Evolutionary conservation across 2,797 vertebrate genomes (phyloP), one percentile per base, ranked within the genome.

Genomic region (Pangasius macronema): DNA sequence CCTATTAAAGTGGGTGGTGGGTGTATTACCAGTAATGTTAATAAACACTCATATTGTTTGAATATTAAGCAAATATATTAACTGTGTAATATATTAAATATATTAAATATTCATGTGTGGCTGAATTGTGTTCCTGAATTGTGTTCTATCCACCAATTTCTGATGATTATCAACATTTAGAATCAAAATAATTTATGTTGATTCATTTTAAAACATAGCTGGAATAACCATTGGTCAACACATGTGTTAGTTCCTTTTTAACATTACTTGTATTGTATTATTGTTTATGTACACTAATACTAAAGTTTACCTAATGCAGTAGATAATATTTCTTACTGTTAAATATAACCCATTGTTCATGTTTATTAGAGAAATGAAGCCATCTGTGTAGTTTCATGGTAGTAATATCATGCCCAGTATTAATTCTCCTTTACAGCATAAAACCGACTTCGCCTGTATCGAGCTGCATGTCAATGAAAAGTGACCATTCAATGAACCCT

Each of bases 401-500:
- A 33, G 18, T 20, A 36, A 73, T 73, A 27, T 73, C 10, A 27
- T 46, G 24, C 24, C 68, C 9, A 5, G 0, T 51, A 51, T 59
- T 24, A 27, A 86, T 75, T 14, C 5, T 27, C 1, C 51, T 14
- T 82, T 61, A 61, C 53, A 86, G 79, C 0, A 1, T 51, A 27
- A 7, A 72, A 76, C 46, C 80, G 7, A 36, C 9, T 36, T 33
- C 42, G 13, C 36, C 70, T 42, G 57, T 30, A 55, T 36, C 7
- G 10, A 83, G 82, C 63, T 68, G 63, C 20, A 10, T 68, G 46
- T 83, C 82, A 36, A 68, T 83, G 63, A 83, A 51, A 83, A 83
- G 82, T 68, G n/a, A 68, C 42, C 46, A 68, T 33, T 83, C 82
- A 83, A 83, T 83, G 63, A 22, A 68, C 2, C 20, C 82, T 83